These are phyloP conservation scores for Hydrotaea cyrtoneurina DNA, from an alignment of 2,888 invertebrate genomes.

Conservation along the genomic window DNA sequence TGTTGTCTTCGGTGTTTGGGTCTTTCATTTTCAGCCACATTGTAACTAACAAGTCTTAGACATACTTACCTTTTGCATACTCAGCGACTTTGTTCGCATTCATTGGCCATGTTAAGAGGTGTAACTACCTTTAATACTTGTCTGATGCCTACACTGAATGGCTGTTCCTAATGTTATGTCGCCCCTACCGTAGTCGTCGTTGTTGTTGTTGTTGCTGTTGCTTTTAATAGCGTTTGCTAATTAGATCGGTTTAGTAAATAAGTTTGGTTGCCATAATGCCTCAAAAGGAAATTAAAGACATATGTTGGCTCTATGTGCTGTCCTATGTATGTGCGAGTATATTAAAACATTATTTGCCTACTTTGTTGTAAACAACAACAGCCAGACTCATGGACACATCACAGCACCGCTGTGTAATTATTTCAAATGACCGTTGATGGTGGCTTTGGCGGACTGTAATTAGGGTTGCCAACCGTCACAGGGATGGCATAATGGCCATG, in stretches of 20 bases:
- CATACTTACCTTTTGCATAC: constrained; percentile 14
- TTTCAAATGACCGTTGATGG: too few species aligned
- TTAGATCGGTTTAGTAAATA: constrained; percentile 13
- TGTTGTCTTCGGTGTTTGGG: too few species aligned
- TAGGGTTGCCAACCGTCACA: too few species aligned
- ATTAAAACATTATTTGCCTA: constrained; percentile 2
- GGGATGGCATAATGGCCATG: too few species aligned
- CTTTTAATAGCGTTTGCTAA: constrained; percentile 5
- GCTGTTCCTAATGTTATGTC: not conserved
- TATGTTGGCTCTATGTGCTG: not conserved
- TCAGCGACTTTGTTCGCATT: constrained; percentile 1
- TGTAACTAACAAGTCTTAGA: constrained; percentile 3
- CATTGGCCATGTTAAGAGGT: constrained; percentile 4
- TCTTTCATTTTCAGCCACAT: not conserved
- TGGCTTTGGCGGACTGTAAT: too few species aligned
- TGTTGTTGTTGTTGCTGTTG: constrained; percentile 1
- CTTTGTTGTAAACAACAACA: not conserved
- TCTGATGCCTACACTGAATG: constrained; percentile 2
- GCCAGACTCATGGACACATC: too few species aligned
- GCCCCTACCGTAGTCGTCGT: not conserved
- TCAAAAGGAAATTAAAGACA: not conserved
- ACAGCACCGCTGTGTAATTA: too few species aligned
- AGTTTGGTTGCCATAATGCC: not conserved
- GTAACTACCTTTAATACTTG: constrained; percentile 4
- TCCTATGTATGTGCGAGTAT: not conserved